Percentiles rank a stretch among this genome's conserved stretches.
Conservation (phyloP, 2,888 invertebrate species). For the Sarcophaga caerulescens region DNA sequence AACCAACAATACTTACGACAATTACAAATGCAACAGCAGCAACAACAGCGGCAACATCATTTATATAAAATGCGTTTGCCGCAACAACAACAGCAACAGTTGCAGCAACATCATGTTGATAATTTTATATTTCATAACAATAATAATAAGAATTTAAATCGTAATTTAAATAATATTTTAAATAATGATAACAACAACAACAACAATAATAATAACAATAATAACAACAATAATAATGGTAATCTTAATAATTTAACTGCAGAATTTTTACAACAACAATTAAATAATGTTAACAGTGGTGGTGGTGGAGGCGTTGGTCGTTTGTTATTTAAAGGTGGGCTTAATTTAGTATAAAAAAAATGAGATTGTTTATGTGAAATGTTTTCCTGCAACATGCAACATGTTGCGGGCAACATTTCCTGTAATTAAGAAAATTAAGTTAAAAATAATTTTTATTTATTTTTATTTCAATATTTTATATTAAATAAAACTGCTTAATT, state of each 20-base stretch:
- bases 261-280: slow-evolving; percentile 55
- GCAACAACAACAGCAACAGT: slow-evolving; percentile 69
- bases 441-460: too few species aligned
- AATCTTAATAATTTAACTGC: slow-evolving; percentile 30
- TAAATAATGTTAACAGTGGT: slow-evolving; percentile 39
- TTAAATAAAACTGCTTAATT: too few species aligned
- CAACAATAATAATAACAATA: slow-evolving; percentile 64
- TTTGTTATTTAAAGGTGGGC: slow-evolving; percentile 68
- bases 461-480: too few species aligned
- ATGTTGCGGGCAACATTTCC: not conserved
- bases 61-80: slow-evolving; percentile 36
- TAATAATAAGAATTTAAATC: slow-evolving; percentile 70
- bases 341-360: not conserved
- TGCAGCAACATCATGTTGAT: slow-evolving; percentile 60
- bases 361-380: not conserved
- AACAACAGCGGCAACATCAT: slow-evolving; percentile 70
- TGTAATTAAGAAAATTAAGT: too few species aligned
- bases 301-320: slow-evolving; percentile 55
- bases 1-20: slow-evolving; percentile 77
- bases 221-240: slow-evolving; percentile 61
- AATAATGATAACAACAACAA: slow-evolving; percentile 69
- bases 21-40: slow-evolving; percentile 72
- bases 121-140: slow-evolving; percentile 69
- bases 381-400: not conserved
- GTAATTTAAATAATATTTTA: slow-evolving; percentile 69